Base-by-base conservation (phyloP, 2,888 invertebrate genomes). In the Aelia acuminata region DNA sequence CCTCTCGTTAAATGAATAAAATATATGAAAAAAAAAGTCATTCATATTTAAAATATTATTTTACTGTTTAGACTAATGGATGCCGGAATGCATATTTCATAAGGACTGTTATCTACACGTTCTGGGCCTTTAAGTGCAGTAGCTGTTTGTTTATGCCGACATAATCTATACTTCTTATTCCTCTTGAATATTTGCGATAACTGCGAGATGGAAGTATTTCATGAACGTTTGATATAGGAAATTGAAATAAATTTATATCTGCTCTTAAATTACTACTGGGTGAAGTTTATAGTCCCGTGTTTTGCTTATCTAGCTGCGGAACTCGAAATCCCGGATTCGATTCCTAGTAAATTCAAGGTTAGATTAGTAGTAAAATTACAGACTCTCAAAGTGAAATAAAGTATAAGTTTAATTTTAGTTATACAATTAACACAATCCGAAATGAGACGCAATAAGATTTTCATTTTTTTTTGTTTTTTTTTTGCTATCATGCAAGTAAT, bases 141-240 rank as follows among this genome's bases (percentile, higher is more conserved):
- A 63, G 63, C 57, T 26, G 57, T 63, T 63, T 63, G 63, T 35
- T n/a, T 63, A 63, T 35, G 63, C 63, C 63, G 63, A 31, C 1
- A 18, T 63, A 63, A 57, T 57, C n/a, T 26, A n/a, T 57, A 57
- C 57, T 26, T 57, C 63, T 63, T 31, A 63, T 63, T 63, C 63
- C 31, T 63, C 63, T 63, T 18, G 31, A 63, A 31, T 63, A 63
- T 63, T 31, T 63, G 57, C 57, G 57, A 57, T 57, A 57, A 57
- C 57, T 57, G 3, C 26, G 31, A 18, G 31, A 63, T 63, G 63
- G 63, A 63, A 63, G 18, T 63, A 31, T 18, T 31, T 63, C 31
- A 31, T 18, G 31, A 63, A 31, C 31, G 31, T 63, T 63, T 5
- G 31, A 35, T 18, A 7, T 63, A 63, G 63, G 63, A 63, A 63